These are phyloP conservation scores for Polydrusus pterygomalis DNA, from an alignment of 2,888 invertebrate species.

Conservation along the genomic window DNA sequence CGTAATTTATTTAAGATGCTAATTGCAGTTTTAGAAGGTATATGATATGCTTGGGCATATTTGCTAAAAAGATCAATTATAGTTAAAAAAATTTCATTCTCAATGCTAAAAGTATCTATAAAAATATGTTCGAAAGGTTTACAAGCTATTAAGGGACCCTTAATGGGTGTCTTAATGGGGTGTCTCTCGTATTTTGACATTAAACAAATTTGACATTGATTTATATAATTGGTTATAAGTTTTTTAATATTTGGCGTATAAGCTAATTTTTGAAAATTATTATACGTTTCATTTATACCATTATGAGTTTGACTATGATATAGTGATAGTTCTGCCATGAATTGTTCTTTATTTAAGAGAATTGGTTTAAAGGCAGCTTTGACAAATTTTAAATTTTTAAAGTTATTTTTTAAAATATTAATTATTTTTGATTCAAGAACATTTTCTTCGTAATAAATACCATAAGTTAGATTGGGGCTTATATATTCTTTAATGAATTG, in stretches of 20 bases:
- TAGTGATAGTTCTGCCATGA: slow-evolving; percentile 15
- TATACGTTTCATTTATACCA: slow-evolving; percentile 29
- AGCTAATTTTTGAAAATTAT: slow-evolving; percentile 10
- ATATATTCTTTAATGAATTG: too few relatives aligned
- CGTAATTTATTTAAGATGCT: slow-evolving; percentile 41
- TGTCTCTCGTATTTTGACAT: too few relatives aligned
- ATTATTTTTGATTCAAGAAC: slow-evolving; percentile 1
- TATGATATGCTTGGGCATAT: slow-evolving; percentile 30
- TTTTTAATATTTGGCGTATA: slow-evolving; percentile 28
- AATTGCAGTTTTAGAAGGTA: slow-evolving; percentile 25
- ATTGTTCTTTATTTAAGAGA: too few relatives aligned
- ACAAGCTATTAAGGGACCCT: slow-evolving; percentile 12
- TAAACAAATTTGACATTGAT: too few relatives aligned
- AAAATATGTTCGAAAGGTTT: slow-evolving; percentile 36
- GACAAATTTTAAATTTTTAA: too few relatives aligned
- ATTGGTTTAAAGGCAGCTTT: too few relatives aligned
- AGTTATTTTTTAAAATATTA: too few relatives aligned
- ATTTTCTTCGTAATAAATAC: too few relatives aligned
- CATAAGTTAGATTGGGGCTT: too few relatives aligned
- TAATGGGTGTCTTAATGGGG: slow-evolving; percentile 20
- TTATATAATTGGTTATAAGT: slow-evolving; percentile 31
- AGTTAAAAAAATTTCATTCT: slow-evolving; percentile 25
- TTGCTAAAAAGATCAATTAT: slow-evolving; percentile 33
- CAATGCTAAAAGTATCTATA: slow-evolving; percentile 26
- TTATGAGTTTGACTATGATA: slow-evolving; percentile 26